Evolutionary conservation across 1,140 invertebrate species (phyloP), one percentile per base, ranked within the genome.

Genomic region (Chlorops oryzae): DNA sequence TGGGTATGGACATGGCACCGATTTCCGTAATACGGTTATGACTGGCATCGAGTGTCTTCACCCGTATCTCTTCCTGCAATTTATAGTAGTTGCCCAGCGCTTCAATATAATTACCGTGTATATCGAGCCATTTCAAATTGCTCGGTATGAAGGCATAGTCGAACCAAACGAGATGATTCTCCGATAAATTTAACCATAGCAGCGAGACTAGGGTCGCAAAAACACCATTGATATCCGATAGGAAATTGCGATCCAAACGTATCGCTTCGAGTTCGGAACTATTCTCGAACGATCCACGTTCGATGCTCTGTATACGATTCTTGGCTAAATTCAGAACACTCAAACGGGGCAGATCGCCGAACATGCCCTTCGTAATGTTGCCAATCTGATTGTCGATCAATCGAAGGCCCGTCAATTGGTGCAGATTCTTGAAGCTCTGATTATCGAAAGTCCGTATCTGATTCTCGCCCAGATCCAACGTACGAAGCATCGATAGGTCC

Each of bases 121-220:
- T 85, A 66, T 93, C 90, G 61, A 93, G 75, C 88, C 89, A 93
- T 72, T 92, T 90, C 38, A 93, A 75, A 69, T 89, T 90, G 38
- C 80, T 82, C 9, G 90, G 90, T 52, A 93, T 83, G 68, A 90
- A 88, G 13, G 88, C 88, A 67, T 90, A 92, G 69, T 93, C 90
- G 65, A 92, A 92, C 87, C 88, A 90, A 38, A 89, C 83, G 62
- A 94, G 75, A 76, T 90, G 87, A 77, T 94, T 93, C 73, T 90
- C 86, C 1, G 88, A 91, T n/a, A 92, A 76, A 72, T 94, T 93
- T 28, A 94, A 74, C 83, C 90, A 86, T 57, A 92, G 72, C 23
- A 94, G 76, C 52, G 84, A 87, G 0, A 85, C 79, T 7, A 93
- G 73, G 12, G 85, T 85, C 21, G 85, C 81, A 64, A 93, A 91